Percentiles rank a stretch among this genome's conserved stretches.
These are phyloP conservation scores for Trissolcus brochymenae DNA, from an alignment of 2,888 invertebrate species.

Conservation along the genomic window DNA sequence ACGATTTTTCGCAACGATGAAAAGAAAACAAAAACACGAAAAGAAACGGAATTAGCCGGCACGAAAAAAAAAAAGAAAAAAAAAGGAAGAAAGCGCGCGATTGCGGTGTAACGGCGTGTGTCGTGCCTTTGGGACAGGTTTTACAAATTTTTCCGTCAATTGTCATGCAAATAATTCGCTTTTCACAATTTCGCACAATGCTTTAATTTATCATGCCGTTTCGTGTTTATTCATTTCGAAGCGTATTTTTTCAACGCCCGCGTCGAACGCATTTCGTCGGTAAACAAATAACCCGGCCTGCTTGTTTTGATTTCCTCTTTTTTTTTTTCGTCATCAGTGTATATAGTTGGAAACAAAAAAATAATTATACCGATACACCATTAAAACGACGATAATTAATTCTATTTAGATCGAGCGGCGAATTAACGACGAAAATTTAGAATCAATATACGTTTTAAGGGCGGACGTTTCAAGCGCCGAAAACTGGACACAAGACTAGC, in stretches of 20 bases:
- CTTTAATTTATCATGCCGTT: slow-evolving; percentile 21
- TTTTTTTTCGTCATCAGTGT: too few species aligned
- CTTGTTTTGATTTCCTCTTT: slow-evolving; percentile 4
- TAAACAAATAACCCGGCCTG: slow-evolving; percentile 4
- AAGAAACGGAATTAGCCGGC: slow-evolving; percentile 1
- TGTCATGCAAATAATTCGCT: slow-evolving; percentile 40
- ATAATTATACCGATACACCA: not conserved
- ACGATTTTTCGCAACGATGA: slow-evolving; percentile 6
- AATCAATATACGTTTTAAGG: slow-evolving; percentile 19
- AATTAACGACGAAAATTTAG: slow-evolving; percentile 9
- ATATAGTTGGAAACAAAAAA: not conserved
- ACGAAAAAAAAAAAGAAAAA: too few species aligned
- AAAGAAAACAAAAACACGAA: slow-evolving; percentile 3
- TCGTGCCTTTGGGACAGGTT: not conserved
- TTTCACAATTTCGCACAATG: slow-evolving; percentile 25
- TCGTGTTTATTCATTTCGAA: slow-evolving; percentile 1
- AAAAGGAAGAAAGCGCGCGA: too few species aligned
- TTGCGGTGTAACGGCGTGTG: slow-evolving; percentile 1
- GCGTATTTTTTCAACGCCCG: too few species aligned
- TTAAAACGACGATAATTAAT: slow-evolving; percentile 19
- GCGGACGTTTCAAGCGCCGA: not conserved
- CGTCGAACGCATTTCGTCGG: not conserved
- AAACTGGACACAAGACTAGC: slow-evolving; percentile 1
- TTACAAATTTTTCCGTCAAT: slow-evolving; percentile 25
- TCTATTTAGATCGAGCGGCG: slow-evolving; percentile 9